A percentile compares a stretch with the other conserved stretches of the same genome.
These are phyloP conservation scores for Sebastes jordani DNA, from an alignment of 2,797 vertebrate species.

Conservation along the genomic window DNA sequence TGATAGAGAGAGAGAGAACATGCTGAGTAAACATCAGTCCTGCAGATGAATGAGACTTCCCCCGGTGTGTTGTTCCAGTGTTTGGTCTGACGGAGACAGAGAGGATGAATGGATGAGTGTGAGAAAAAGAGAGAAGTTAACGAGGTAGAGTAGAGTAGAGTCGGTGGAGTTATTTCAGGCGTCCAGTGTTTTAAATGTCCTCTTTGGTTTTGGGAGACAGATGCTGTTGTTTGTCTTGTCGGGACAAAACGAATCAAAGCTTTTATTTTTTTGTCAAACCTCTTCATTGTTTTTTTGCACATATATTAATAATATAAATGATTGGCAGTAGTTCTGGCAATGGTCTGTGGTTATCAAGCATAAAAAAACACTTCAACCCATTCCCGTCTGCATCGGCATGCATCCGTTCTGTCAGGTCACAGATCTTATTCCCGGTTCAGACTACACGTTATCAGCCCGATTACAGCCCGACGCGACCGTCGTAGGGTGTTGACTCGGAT, in stretches of 20 bases:
- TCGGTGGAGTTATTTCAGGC: background rate
- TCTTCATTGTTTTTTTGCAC: too few species aligned
- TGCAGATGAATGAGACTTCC: constrained; percentile 57
- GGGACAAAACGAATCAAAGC: background rate
- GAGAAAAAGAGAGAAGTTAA: background rate
- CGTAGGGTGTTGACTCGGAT: too few species aligned
- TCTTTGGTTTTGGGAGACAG: background rate
- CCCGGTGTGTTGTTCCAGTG: constrained; percentile 49
- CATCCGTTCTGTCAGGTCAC: too few species aligned
- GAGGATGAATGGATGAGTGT: constrained; percentile 34
- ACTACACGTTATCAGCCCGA: too few species aligned
- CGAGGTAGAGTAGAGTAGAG: constrained; percentile 12
- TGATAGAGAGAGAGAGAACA: background rate
- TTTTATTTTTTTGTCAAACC: background rate
- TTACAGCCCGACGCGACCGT: too few species aligned
- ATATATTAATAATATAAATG: too few species aligned
- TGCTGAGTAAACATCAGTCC: constrained; percentile 51
- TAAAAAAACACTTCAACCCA: too few species aligned
- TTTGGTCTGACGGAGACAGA: constrained; percentile 26
- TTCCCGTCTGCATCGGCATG: too few species aligned
- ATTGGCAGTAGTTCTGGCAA: too few species aligned
- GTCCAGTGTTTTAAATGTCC: background rate
- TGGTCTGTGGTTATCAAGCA: too few species aligned
- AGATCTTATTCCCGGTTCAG: too few species aligned
- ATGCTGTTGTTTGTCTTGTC: background rate